phyloP scores from a whole-genome alignment of 23 tunicate genomes.

The Ascidia mentula region DNA sequence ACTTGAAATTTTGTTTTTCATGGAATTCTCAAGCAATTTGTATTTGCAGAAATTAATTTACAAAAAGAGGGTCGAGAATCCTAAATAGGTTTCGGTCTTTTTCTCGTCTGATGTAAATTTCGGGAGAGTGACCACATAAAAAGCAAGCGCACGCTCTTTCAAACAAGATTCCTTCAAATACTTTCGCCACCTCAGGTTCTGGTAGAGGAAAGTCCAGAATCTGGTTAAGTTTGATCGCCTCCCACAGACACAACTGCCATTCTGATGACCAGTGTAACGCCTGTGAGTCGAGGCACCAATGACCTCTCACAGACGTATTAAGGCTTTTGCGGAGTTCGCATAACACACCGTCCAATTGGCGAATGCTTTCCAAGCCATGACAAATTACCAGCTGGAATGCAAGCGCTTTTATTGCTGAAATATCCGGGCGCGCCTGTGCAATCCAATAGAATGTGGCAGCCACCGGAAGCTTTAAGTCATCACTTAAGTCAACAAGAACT shows the following conservation, averaged over 20 bases:
- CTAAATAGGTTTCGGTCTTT: background rate
- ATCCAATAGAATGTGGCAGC: conserved; percentile 43
- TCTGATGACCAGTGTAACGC: background rate
- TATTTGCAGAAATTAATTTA: too few species aligned
- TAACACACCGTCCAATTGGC: background rate
- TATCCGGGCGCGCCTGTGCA: background rate
- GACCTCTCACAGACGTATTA: background rate
- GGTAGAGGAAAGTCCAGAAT: conserved; percentile 20
- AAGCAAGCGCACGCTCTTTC: background rate
- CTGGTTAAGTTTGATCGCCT: conserved; percentile 23
- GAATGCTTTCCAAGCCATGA: background rate
- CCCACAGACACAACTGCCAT: conserved; percentile 7
- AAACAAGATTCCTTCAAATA: conserved; percentile 3
- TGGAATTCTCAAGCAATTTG: too few species aligned
- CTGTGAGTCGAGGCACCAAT: background rate
- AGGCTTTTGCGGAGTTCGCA: background rate
- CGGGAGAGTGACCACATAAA: background rate
- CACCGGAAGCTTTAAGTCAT: conserved; percentile 27
- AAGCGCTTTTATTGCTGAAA: background rate
- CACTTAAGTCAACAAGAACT: background rate
- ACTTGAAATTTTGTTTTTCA: too few species aligned
- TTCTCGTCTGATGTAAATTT: background rate
- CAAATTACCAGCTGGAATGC: background rate
- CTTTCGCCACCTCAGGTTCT: conserved; percentile 16
- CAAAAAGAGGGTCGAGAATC: too few species aligned